Percentiles rank a stretch among this genome's conserved stretches.
phyloP scores from a whole-genome alignment of 2,113 vertebrate species.

The Bothrops jararaca region DNA sequence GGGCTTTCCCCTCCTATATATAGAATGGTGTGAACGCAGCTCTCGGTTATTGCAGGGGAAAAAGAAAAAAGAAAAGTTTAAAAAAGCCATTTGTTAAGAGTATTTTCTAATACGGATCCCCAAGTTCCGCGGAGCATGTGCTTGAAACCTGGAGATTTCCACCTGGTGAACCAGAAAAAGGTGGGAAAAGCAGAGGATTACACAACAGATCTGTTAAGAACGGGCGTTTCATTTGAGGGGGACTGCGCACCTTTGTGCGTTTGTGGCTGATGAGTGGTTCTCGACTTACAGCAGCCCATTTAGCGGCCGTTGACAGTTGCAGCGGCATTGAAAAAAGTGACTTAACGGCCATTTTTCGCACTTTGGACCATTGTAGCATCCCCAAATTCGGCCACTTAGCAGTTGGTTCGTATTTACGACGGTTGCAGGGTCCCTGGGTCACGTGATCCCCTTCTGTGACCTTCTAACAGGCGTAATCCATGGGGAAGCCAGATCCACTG shows the following conservation, averaged over 20 bases:
- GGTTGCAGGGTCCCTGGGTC: too few relatives aligned
- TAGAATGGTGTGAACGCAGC: not conserved
- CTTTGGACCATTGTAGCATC: too few relatives aligned
- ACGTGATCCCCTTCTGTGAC: too few relatives aligned
- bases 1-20: slow-evolving; percentile 5
- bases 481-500: not conserved
- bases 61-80: not conserved
- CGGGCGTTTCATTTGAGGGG: slow-evolving; percentile 13
- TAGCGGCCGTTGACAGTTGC: not conserved
- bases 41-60: not conserved
- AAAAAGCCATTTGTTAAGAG: not conserved
- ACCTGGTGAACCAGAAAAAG: not conserved
- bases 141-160: not conserved
- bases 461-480: too few relatives aligned
- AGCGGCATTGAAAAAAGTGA: not conserved
- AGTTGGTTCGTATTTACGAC: too few relatives aligned
- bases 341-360: not conserved
- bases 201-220: slow-evolving; percentile 30
- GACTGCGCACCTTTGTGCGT: not conserved
- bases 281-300: not conserved
- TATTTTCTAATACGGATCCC: not conserved
- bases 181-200: not conserved
- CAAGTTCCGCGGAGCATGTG: not conserved
- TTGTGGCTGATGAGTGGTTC: not conserved
- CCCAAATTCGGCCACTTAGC: not conserved